Base-by-base conservation (phyloP, 23 tunicate genomes). In the Styela clava region DNA sequence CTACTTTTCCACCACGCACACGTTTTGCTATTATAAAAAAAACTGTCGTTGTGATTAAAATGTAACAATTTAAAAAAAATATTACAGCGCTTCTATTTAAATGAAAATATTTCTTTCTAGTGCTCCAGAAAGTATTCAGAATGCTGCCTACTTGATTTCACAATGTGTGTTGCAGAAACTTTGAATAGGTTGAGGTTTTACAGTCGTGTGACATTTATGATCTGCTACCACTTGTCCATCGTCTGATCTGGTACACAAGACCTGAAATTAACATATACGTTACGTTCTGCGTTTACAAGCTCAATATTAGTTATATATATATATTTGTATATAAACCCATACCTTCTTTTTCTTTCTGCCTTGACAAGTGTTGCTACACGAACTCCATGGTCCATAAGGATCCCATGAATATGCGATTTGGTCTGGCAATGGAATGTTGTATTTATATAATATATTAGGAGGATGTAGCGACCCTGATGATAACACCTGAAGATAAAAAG, bases 391-490 rank as follows among this genome's bases (percentile, higher is more conserved):
- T 3, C 90, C 90, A 68, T 86, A 81, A 28, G 84, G 69, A 44
- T 91, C 87, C 97, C 97, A 91, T 31, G 72, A 76, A 62, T 82
- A 86, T 1, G 86, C 82, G 23, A 85, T 68, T 7, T 78, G 36
- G n/a, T 82, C 85, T 69, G 73, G 70, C 63, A 85, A 22, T 3
- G 97, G 97, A 31, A 85, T 63, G 29, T 91, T 91, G 86, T 82
- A 91, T 69, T 79, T 61, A 84, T 91, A 91, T 22, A 62, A 69
- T 34, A 91, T 91, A 82, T 91, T 78, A 3, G 97, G 97, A 1
- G 97, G 97, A 62, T 82, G 79, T 20, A 91, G 64, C 25, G 85
- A 87, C 2, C 97, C 97, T 34, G 89, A 86, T 20, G 97, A 83
- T 24, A 91, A 65, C 51, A 91, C 90, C 97, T 91, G 63, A 37